Percentiles rank a stretch among this genome's conserved stretches.
phyloP scores from a whole-genome alignment of 2,113 vertebrate species.

The Tachuris rubrigastra region DNA sequence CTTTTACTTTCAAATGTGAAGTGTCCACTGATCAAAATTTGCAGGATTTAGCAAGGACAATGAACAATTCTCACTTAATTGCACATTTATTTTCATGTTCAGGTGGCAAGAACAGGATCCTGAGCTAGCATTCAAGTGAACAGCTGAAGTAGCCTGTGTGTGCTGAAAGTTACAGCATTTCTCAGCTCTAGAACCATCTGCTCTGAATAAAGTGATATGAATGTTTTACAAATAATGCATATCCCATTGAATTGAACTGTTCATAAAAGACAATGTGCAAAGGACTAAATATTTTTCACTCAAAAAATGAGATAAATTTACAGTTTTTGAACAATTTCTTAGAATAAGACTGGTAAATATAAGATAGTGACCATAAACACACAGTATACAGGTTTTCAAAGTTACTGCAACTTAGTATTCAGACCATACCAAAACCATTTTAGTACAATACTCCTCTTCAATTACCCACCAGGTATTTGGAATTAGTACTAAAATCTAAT shows the following conservation, averaged over 20 bases:
- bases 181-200: conserved; percentile 76
- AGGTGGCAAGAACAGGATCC: conserved; percentile 73
- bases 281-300: conserved; percentile 58
- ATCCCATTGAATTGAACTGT: conserved; percentile 69
- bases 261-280: conserved; percentile 60
- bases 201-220: conserved; percentile 76
- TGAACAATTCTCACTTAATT: conserved; percentile 69
- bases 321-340: conserved; percentile 12
- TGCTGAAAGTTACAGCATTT: conserved; percentile 69
- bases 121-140: conserved; percentile 78
- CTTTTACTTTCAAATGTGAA: not conserved
- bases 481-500: conserved; percentile 69
- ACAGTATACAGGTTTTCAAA: conserved; percentile 72
- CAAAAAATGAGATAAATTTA: conserved; percentile 32
- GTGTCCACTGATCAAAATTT: conserved; percentile 58
- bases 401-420: conserved; percentile 76
- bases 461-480: conserved; percentile 15
- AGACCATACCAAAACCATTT: conserved; percentile 85
- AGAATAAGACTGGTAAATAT: conserved; percentile 44
- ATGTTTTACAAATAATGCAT: conserved; percentile 75
- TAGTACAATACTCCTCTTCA: conserved; percentile 67
- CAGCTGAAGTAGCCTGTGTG: conserved; percentile 75
- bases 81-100: conserved; percentile 71
- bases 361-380: conserved; percentile 72
- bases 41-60: conserved; percentile 60